A percentile compares a stretch with the other conserved stretches of the same genome.
phyloP scores from a whole-genome alignment of 2,888 invertebrate species.

The Diloba caeruleocephala region DNA sequence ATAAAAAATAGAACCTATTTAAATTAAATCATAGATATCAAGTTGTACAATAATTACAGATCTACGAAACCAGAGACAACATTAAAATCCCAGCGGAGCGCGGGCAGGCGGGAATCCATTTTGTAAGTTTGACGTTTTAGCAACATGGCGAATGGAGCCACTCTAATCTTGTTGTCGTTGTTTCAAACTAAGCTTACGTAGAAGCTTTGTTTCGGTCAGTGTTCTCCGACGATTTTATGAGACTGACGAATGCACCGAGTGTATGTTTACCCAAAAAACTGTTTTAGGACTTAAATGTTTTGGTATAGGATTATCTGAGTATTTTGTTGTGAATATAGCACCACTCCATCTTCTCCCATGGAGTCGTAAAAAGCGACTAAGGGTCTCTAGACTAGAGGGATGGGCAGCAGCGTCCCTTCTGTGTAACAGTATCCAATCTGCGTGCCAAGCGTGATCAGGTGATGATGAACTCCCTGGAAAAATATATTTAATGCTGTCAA shows the following conservation, averaged over 20 bases:
- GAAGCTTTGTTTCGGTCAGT: conserved; percentile 47
- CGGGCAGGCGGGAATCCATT: conserved; percentile 77
- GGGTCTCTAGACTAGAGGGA: no score
- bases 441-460: no score
- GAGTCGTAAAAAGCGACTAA: no score
- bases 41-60: background rate
- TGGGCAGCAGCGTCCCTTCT: no score
- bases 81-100: conserved; percentile 59
- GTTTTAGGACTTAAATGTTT: background rate
- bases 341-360: no score
- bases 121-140: conserved; percentile 82
- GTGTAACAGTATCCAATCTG: no score
- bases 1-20: no score
- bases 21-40: no score
- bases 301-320: no score
- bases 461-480: no score
- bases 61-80: conserved; percentile 51
- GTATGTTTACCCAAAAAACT: conserved; percentile 2
- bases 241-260: conserved; percentile 9
- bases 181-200: conserved; percentile 59
- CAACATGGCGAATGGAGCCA: conserved; percentile 77
- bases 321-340: no score
- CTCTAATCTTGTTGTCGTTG: conserved; percentile 79
- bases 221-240: conserved; percentile 45
- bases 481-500: no score